phyloP scores from a whole-genome alignment of 2,888 invertebrate genomes.

The Leptogaster cylindrica region DNA sequence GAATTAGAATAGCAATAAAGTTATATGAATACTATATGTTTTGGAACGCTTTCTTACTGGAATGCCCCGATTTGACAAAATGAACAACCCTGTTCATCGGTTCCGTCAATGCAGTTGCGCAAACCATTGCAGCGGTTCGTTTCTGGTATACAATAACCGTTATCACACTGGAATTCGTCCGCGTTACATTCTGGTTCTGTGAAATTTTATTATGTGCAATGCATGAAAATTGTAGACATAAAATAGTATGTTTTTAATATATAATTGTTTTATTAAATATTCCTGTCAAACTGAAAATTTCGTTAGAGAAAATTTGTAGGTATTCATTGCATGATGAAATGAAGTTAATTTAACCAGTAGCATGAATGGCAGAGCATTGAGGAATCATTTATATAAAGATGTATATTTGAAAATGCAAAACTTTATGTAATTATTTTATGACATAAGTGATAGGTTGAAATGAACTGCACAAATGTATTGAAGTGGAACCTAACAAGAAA shows the following conservation, averaged over 20 bases:
- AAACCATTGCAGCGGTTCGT: conserved; percentile 64
- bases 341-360: conserved; percentile 2
- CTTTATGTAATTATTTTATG: too few species aligned
- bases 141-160: conserved; percentile 67
- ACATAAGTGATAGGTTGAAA: too few species aligned
- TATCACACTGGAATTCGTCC: conserved; percentile 67
- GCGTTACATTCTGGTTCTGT: conserved; percentile 57
- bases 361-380: too few species aligned
- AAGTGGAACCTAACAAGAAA: too few species aligned
- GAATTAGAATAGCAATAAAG: conserved; percentile 32
- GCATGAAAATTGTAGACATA: neutral
- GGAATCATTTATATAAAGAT: too few species aligned
- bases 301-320: conserved; percentile 6
- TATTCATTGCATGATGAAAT: too few species aligned
- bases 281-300: neutral
- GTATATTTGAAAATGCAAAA: too few species aligned
- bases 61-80: conserved; percentile 58
- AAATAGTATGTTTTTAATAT: conserved; percentile 8
- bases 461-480: too few species aligned
- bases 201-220: conserved; percentile 42
- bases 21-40: conserved; percentile 15
- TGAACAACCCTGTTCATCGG: conserved; percentile 64
- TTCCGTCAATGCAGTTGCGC: conserved; percentile 64
- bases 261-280: neutral
- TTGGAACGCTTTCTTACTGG: conserved; percentile 57